A percentile compares a stretch with the other conserved stretches of the same genome.
Conservation (phyloP, 2,888 invertebrate genomes). For the Leptopilina drosophilae region DNA sequence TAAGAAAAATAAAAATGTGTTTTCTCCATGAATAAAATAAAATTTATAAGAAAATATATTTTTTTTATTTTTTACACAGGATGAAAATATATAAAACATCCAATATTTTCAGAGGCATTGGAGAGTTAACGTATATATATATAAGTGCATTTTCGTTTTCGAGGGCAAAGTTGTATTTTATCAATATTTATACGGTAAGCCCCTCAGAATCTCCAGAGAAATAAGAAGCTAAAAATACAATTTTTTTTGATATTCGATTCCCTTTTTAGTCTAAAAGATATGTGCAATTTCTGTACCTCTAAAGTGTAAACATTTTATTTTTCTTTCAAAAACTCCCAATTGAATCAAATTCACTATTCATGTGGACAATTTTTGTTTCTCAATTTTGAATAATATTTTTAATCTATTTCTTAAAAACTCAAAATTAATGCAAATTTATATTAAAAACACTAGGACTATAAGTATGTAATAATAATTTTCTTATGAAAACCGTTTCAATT, state of each 20-base stretch:
- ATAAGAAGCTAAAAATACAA: background rate
- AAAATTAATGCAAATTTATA: no score
- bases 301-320: background rate
- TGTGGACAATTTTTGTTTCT: no score
- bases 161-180: slow-evolving; percentile 14
- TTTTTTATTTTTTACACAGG: no score
- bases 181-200: slow-evolving; percentile 27
- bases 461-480: no score
- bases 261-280: background rate
- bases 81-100: background rate
- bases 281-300: background rate
- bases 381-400: no score
- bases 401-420: no score
- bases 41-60: background rate
- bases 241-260: background rate
- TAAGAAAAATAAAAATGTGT: no score
- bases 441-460: no score
- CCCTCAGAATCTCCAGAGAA: slow-evolving; percentile 5
- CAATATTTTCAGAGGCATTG: background rate
- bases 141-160: slow-evolving; percentile 6
- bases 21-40: background rate
- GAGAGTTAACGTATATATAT: background rate
- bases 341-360: no score
- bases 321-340: background rate
- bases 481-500: no score